These are phyloP conservation scores for Agriopis leucophaearia DNA, from an alignment of 2,888 invertebrate species.

Conservation along the genomic window DNA sequence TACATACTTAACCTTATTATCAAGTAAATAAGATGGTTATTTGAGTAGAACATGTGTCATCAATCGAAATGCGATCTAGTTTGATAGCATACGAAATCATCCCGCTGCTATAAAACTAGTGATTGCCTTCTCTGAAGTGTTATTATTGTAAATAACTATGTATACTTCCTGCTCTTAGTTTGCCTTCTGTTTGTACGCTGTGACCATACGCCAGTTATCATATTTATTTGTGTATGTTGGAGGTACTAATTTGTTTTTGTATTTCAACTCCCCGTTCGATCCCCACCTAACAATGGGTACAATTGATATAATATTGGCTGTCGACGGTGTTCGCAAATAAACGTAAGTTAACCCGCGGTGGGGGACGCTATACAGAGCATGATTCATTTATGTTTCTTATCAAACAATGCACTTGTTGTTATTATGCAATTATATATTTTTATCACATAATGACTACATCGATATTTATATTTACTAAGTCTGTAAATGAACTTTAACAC, in stretches of 20 bases:
- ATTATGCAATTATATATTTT: slow-evolving; percentile 48
- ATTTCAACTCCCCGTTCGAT: slow-evolving; percentile 76
- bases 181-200: slow-evolving; percentile 28
- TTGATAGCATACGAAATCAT: too few relatives aligned
- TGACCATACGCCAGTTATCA: slow-evolving; percentile 52
- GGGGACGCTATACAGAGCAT: slow-evolving; percentile 63
- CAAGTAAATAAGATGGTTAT: too few relatives aligned
- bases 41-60: too few relatives aligned
- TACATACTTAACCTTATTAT: too few relatives aligned
- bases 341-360: slow-evolving; percentile 75
- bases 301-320: slow-evolving; percentile 71
- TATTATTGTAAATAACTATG: too few relatives aligned
- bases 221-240: slow-evolving; percentile 62
- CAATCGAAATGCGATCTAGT: too few relatives aligned
- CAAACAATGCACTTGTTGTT: slow-evolving; percentile 53
- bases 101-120: too few relatives aligned
- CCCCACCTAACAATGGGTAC: slow-evolving; percentile 79
- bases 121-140: too few relatives aligned
- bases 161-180: too few relatives aligned
- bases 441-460: slow-evolving; percentile 39
- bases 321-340: slow-evolving; percentile 65
- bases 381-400: slow-evolving; percentile 58
- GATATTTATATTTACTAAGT: slow-evolving; percentile 39
- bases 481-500: slow-evolving; percentile 35
- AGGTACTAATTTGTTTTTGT: slow-evolving; percentile 84